Evolutionary conservation across 2,113 vertebrate species (phyloP), one percentile per base, ranked within the genome.

Genomic region (Phalacrocorax pelagicus): DNA sequence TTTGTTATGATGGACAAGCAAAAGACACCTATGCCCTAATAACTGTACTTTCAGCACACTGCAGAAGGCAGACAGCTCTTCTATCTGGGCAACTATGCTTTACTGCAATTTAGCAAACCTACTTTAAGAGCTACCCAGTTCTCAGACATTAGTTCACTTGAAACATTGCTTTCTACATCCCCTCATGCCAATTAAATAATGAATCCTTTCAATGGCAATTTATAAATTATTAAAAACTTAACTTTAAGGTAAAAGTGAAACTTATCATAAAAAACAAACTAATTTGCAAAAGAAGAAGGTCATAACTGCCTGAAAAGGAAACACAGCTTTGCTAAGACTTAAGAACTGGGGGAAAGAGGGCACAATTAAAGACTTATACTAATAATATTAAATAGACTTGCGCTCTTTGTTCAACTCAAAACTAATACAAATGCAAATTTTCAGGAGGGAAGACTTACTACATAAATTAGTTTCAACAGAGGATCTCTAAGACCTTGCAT

Each of bases 381-480:
- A 97, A 97, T 97, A 96, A 96, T 92, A 95, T 96, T 97, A 97
- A 97, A 97, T 91, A 97, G 97, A 97, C 94, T 94, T 97, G 66
- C 94, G 96, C 97, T 97, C 91, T 94, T 97, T 94, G 95, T 97
- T 95, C 94, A 95, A 96, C 90, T 95, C 96, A 96, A 96, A 97
- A 95, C 88, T 96, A 97, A 96, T 96, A 96, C 95, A 97, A 97
- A 97, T 97, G 95, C 96, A 94, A 97, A 97, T 97, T 96, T 97
- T 90, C 92, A 96, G 92, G 79, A 97, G 66, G 83, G 54, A 95
- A 96, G 94, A 84, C 90, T 97, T 97, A 94, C 84, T 94, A 92
- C 74, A 97, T 96, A 92, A 97, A 97, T 93, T 96, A 96, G 90
- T 96, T 96, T 91, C 94, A 96, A 94, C 79, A 94, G 88, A 96